Conservation (phyloP, 2,888 invertebrate genomes). For the Agrotis clavis region DNA sequence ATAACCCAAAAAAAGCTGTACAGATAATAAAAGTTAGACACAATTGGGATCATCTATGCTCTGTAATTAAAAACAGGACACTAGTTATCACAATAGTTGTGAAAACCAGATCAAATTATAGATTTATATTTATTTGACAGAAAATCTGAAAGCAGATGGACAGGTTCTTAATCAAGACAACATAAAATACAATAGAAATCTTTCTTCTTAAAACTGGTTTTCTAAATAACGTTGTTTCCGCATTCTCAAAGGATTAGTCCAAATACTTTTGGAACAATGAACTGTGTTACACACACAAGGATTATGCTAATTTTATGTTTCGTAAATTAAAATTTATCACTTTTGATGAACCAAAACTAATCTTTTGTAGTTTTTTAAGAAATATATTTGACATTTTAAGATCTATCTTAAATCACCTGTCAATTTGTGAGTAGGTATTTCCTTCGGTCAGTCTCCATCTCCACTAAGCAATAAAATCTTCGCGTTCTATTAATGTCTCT, state of each 20-base stretch:
- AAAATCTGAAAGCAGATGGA: not conserved
- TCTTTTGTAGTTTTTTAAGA: not conserved
- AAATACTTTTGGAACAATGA: conserved; percentile 35
- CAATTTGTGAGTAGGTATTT: not conserved
- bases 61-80: too few species aligned
- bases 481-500: too few species aligned
- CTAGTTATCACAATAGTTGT: too few species aligned
- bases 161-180: not conserved
- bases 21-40: too few species aligned
- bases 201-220: not conserved
- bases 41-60: too few species aligned
- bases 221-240: conserved; percentile 5
- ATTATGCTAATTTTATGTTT: conserved; percentile 58
- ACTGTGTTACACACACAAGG: conserved; percentile 23
- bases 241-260: conserved; percentile 33
- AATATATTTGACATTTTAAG: not conserved
- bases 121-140: not conserved
- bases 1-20: too few species aligned
- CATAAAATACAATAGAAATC: conserved; percentile 3
- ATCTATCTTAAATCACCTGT: not conserved
- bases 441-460: not conserved
- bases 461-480: too few species aligned
- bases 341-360: conserved; percentile 34
- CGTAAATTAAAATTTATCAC: conserved; percentile 49
- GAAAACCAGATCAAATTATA: not conserved